These are phyloP conservation scores for Eufriesea mexicana DNA, from an alignment of 1,140 invertebrate species.

Conservation along the genomic window DNA sequence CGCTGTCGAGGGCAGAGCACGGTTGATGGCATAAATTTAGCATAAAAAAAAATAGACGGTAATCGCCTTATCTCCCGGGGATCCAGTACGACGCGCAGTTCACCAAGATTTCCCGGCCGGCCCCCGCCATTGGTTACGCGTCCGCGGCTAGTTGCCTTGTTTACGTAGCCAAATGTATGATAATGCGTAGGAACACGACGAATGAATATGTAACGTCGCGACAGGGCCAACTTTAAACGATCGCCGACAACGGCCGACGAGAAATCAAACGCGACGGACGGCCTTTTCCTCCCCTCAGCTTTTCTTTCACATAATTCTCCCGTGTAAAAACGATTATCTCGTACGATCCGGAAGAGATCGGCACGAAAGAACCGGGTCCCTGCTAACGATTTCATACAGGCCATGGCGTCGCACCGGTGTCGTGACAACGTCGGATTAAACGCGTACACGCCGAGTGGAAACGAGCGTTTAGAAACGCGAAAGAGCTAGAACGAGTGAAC, in stretches of 20 bases:
- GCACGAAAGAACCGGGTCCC: not conserved
- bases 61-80: slow-evolving; percentile 62
- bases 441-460: not conserved
- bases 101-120: slow-evolving; percentile 11
- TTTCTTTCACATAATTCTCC: not conserved
- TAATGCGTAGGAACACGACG: slow-evolving; percentile 27
- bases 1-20: slow-evolving; percentile 50
- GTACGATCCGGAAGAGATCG: not conserved
- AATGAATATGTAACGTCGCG: slow-evolving; percentile 35
- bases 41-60: slow-evolving; percentile 68
- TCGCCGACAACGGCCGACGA: not conserved
- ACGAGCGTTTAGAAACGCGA: not conserved
- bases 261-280: no score
- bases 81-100: slow-evolving; percentile 13
- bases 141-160: slow-evolving; percentile 3
- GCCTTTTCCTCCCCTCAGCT: no score
- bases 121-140: not conserved
- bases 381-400: not conserved
- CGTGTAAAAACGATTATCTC: no score
- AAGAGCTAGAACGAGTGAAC: slow-evolving; percentile 7
- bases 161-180: slow-evolving; percentile 49
- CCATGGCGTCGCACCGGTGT: not conserved
- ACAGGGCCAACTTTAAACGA: slow-evolving; percentile 8
- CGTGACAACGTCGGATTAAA: not conserved
- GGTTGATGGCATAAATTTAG: slow-evolving; percentile 72